Evolutionary conservation across 1,140 invertebrate genomes (phyloP), one percentile per base, ranked within the genome.

Genomic region (Leptinotarsa undecemlineata): DNA sequence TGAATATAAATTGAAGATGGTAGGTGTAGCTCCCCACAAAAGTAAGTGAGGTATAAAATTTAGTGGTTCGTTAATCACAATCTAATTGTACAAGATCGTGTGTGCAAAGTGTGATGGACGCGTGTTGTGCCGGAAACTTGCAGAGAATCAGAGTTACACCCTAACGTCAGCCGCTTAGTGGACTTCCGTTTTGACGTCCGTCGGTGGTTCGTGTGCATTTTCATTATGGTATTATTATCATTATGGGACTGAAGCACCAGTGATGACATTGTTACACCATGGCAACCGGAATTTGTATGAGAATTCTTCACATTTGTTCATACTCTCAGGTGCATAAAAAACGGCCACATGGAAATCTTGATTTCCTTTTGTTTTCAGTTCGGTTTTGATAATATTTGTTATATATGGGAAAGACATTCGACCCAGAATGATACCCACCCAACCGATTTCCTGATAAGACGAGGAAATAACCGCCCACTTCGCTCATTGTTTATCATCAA

Each of bases 151-250:
- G 71, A 73, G 72, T 47, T 47, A 70, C 73, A 60, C 33, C 75
- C 75, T 68, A 63, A 51, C 48, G 75, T 64, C 72, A 74, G 75
- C 75, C 75, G 75, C 72, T 76, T 76, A 73, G 75, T 76, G 75
- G 57, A 74, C 75, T 76, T 76, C 75, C 75, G 72, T 61, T 72
- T 47, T 57, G 47, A 57, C 61, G 61, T 61, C 33, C 68, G 48
- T 67, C 15, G 26, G 20, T 21, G 6, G 42, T 66, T 72, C 62
- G 63, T 48, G 61, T 75, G 19, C 71, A 23, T 48, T 51, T 64
- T 47, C 61, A 72, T 72, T 72, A 74, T 74, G 57, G 48, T 66
- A 69, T 69, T 70, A 76, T 76, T 70, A 76, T 76, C 67, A 74
- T 75, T 75, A 67, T 33, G 66, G 48, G 42, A 68, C 42, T 60